phyloP scores from a whole-genome alignment of 2,888 invertebrate genomes.

The Horisme vitalbata region DNA sequence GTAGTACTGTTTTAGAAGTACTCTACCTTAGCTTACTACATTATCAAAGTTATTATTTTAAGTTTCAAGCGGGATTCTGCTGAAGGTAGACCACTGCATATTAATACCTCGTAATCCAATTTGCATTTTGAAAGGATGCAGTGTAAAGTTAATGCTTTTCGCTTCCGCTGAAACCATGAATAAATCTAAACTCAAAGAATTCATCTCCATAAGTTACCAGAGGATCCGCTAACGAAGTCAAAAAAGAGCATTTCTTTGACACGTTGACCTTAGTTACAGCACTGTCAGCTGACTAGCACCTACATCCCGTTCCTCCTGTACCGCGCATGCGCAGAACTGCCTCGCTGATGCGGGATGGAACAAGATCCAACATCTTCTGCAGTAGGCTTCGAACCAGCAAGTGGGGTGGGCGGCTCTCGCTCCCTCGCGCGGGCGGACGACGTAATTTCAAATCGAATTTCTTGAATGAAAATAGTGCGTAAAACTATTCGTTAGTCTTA shows the following conservation, averaged over 20 bases:
- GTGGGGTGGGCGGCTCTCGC: conserved; percentile 40
- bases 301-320: conserved; percentile 45
- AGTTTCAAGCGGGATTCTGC: too few relatives aligned
- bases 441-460: conserved; percentile 18
- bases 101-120: conserved; percentile 23
- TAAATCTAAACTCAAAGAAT: conserved; percentile 18
- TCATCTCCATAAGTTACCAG: conserved; percentile 9
- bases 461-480: conserved; percentile 25
- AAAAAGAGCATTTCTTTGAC: conserved; percentile 47
- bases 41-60: too few relatives aligned
- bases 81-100: conserved; percentile 19
- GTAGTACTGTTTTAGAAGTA: too few relatives aligned
- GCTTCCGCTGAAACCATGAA: conserved; percentile 15
- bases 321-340: conserved; percentile 58
- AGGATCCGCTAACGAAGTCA: conserved; percentile 9
- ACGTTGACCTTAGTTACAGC: conserved; percentile 71
- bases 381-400: conserved; percentile 52
- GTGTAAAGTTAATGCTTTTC: conserved; percentile 16
- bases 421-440: conserved; percentile 18
- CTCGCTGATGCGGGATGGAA: conserved; percentile 60
- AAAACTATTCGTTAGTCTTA: conserved; percentile 10
- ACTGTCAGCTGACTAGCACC: conserved; percentile 62
- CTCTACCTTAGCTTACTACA: too few relatives aligned
- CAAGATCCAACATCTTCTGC: conserved; percentile 56
- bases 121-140: conserved; percentile 26